phyloP scores from a whole-genome alignment of 1,140 invertebrate genomes.

The Cydia fagiglandana region DNA sequence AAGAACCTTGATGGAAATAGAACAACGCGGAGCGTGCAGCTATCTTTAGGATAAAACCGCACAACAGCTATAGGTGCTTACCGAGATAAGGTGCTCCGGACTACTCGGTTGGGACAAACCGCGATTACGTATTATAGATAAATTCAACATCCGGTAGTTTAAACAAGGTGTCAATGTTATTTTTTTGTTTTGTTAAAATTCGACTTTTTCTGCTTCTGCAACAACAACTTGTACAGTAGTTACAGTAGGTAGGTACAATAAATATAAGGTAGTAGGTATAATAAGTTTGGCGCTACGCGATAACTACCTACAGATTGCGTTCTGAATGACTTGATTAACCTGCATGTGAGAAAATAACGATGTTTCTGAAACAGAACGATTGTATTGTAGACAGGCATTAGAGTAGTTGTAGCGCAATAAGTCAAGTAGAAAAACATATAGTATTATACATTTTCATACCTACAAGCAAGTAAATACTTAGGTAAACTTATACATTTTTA shows the following conservation, averaged over 20 bases:
- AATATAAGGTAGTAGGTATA: too few relatives aligned
- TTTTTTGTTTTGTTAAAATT: not conserved
- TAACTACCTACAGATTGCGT: too few relatives aligned
- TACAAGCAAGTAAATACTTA: too few relatives aligned
- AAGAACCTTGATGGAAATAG: constrained; percentile 48
- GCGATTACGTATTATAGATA: constrained; percentile 27
- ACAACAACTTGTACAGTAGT: not conserved
- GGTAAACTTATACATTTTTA: too few relatives aligned
- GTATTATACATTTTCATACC: too few relatives aligned
- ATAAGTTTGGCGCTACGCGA: too few relatives aligned
- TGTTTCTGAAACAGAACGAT: too few relatives aligned
- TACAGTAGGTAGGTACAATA: not conserved
- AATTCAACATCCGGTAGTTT: constrained; percentile 20
- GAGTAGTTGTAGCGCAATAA: too few relatives aligned
- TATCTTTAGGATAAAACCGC: constrained; percentile 39
- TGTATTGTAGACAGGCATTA: too few relatives aligned
- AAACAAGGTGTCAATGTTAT: not conserved
- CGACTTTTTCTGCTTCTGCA: not conserved
- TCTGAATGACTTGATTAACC: too few relatives aligned
- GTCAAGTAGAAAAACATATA: too few relatives aligned
- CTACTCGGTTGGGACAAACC: constrained; percentile 35
- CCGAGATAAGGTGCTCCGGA: constrained; percentile 38
- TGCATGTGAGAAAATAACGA: too few relatives aligned
- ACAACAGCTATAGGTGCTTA: constrained; percentile 22
- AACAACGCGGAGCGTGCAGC: constrained; percentile 40